A percentile compares a stretch with the other conserved stretches of the same genome.
phyloP scores from a whole-genome alignment of 2,888 invertebrate species.

The Trichacis sp. region DNA sequence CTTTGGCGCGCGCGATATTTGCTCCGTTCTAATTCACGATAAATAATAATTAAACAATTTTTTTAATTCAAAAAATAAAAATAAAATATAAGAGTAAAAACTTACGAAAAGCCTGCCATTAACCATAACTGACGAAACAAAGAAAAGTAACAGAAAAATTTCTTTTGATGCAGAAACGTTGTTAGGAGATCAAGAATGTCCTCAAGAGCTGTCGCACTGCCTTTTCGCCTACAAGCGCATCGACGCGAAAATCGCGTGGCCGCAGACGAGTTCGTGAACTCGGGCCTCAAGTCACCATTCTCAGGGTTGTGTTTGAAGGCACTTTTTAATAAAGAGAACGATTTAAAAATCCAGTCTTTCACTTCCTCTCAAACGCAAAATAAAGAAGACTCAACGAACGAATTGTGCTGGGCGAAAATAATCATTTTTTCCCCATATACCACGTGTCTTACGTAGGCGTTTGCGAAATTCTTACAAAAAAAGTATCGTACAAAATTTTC shows the following conservation, averaged over 20 bases:
- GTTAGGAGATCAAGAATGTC: slow-evolving; percentile 89
- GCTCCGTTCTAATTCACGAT: no score
- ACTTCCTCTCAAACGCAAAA: slow-evolving; percentile 26
- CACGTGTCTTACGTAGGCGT: slow-evolving; percentile 2
- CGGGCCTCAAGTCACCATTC: slow-evolving; percentile 4
- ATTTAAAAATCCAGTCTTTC: slow-evolving; percentile 28
- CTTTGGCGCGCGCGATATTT: no score
- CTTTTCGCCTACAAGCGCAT: slow-evolving; percentile 95
- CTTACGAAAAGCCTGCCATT: no score
- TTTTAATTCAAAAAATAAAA: no score
- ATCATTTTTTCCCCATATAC: no score
- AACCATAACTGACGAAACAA: no score
- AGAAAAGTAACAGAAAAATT: no score
- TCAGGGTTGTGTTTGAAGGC: slow-evolving; percentile 29
- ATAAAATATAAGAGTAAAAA: no score
- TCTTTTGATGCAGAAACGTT: slow-evolving; percentile 80
- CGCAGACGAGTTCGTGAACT: slow-evolving; percentile 71
- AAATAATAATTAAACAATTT: no score
- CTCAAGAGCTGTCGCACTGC: slow-evolving; percentile 90
- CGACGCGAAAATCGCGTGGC: slow-evolving; percentile 98
- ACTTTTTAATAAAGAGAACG: slow-evolving; percentile 9
- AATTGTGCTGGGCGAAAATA: neutral
- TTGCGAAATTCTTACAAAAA: neutral
- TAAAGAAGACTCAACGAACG: slow-evolving; percentile 5
- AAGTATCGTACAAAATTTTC: slow-evolving; percentile 9